Evolutionary conservation across 2,113 vertebrate genomes (phyloP).

Genomic region (Chamaea fasciata): DNA sequence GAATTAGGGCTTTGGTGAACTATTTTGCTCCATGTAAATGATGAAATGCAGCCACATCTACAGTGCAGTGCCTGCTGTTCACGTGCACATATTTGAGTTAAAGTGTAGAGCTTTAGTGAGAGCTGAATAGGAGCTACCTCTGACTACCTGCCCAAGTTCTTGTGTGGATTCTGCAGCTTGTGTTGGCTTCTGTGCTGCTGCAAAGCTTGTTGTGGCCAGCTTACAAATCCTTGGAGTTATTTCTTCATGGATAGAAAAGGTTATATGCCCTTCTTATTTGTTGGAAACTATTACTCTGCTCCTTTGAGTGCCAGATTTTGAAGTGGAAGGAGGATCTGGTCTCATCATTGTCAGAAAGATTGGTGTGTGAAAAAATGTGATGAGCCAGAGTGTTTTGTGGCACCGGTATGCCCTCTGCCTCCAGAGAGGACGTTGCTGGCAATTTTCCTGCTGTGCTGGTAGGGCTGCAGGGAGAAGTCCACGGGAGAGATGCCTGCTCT

Average conservation of each 20-base stretch:
- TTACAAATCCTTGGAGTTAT: not conserved
- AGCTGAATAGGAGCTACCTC: not conserved
- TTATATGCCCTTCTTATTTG: fast-evolving
- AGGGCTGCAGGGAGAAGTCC: not conserved
- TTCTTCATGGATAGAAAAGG: not conserved
- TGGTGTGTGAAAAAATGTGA: not conserved
- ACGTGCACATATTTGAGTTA: fast-evolving
- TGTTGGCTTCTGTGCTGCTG: not conserved
- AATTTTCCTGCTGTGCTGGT: not conserved
- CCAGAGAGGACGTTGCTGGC: not conserved
- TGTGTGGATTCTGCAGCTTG: not conserved
- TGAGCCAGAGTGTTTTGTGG: not conserved
- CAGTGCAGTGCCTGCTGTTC: not conserved
- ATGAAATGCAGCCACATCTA: not conserved
- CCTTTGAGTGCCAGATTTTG: not conserved
- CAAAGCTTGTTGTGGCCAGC: not conserved
- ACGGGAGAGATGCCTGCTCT: not conserved
- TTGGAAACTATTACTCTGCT: not conserved
- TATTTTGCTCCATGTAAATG: not conserved
- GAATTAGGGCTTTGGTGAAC: not conserved
- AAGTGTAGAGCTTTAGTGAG: not conserved
- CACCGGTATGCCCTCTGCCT: not conserved
- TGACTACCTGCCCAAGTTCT: not conserved
- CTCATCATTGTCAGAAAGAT: not conserved
- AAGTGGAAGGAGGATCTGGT: not conserved